Evolutionary conservation across 2,888 invertebrate genomes (phyloP).

Genomic region (Cheilosia scutellata): DNA sequence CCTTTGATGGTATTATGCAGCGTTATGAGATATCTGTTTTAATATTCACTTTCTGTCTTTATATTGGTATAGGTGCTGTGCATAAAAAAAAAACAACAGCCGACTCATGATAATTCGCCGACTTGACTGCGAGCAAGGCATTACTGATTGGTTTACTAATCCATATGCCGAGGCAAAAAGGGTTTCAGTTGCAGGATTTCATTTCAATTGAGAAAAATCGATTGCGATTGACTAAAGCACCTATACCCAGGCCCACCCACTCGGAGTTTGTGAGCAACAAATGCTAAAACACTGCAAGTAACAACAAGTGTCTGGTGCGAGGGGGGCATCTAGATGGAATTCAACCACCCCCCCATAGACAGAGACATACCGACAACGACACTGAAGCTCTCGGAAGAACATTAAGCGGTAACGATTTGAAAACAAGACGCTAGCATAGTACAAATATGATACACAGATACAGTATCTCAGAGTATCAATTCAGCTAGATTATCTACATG

Average conservation of each 20-base stretch:
- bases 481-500: constrained; percentile 14
- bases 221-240: constrained; percentile 21
- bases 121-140: constrained; percentile 6
- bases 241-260: neutral
- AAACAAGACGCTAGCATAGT: constrained; percentile 6
- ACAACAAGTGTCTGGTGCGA: constrained; percentile 45
- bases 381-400: constrained; percentile 1
- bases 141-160: constrained; percentile 40
- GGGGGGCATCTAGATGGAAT: neutral
- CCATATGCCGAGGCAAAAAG: neutral
- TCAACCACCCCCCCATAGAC: constrained; percentile 8
- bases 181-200: neutral
- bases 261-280: constrained; percentile 34
- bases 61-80: neutral
- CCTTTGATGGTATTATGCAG: constrained; percentile 70
- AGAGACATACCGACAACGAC: constrained; percentile 1
- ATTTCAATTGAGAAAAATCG: constrained; percentile 26
- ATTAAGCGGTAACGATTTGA: neutral
- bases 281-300: constrained; percentile 35
- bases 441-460: constrained; percentile 29
- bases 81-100: neutral
- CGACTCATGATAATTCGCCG: constrained; percentile 10
- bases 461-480: constrained; percentile 18
- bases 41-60: constrained; percentile 57
- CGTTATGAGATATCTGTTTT: constrained; percentile 59